A percentile compares a stretch with the other conserved stretches of the same genome.
Conservation (phyloP, 2,113 vertebrate genomes). For the Siniperca chuatsi region DNA sequence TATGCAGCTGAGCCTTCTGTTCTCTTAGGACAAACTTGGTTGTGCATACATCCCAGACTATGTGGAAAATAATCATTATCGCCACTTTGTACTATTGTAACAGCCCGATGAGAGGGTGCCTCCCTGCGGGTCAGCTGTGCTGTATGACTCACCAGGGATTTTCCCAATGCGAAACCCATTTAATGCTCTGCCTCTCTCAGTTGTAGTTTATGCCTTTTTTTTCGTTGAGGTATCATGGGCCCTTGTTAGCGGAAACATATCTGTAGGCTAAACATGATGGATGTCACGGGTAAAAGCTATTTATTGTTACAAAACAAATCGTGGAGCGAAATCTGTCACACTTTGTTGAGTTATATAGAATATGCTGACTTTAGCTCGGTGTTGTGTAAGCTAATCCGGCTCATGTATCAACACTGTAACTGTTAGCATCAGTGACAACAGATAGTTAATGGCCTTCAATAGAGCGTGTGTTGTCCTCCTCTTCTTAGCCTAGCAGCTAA, state of each 20-base stretch:
- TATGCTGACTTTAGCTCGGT: not conserved
- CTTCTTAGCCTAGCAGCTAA: slow-evolving; percentile 57
- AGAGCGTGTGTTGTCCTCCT: not conserved
- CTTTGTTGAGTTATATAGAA: not conserved
- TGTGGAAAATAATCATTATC: not conserved
- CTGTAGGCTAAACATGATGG: not conserved
- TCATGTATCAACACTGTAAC: not conserved
- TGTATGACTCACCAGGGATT: slow-evolving; percentile 63
- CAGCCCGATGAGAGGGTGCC: not conserved
- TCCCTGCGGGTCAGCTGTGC: slow-evolving; percentile 34
- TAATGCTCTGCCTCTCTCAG: not conserved
- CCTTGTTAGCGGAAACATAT: not conserved
- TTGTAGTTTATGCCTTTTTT: not conserved
- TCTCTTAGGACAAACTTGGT: too few species aligned
- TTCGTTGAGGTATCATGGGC: not conserved
- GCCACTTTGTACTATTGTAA: slow-evolving; percentile 14
- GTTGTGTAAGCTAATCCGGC: not conserved
- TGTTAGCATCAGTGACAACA: not conserved
- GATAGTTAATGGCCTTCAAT: not conserved
- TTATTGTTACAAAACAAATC: not conserved
- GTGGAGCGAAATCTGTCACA: not conserved
- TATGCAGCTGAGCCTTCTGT: not conserved
- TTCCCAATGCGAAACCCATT: slow-evolving; percentile 10
- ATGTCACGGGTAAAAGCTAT: not conserved
- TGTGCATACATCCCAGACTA: not conserved